Evolutionary conservation across 1,140 invertebrate species (phyloP).

Genomic region (Ruditapes philippinarum): DNA sequence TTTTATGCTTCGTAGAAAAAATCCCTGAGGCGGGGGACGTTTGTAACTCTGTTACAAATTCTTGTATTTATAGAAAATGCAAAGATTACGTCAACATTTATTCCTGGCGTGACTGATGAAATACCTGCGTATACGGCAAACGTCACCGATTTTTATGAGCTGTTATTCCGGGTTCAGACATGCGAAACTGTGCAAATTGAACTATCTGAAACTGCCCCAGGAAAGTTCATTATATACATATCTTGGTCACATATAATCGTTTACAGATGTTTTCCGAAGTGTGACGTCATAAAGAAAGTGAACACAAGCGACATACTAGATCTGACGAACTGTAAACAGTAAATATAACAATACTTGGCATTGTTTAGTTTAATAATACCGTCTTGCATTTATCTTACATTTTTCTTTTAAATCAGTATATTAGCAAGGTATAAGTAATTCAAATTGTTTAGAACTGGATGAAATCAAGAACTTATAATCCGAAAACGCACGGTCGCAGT

Average conservation of each 20-base stretch:
- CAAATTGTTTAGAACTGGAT: too few species aligned
- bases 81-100: neutral
- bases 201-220: neutral
- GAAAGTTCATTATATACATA: conserved; percentile 5
- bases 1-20: too few species aligned
- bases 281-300: neutral
- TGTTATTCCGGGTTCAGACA: neutral
- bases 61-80: too few species aligned
- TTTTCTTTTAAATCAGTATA: too few species aligned
- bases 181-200: neutral
- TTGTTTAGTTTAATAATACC: too few species aligned
- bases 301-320: neutral
- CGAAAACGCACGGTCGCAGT: too few species aligned
- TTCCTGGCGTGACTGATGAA: neutral
- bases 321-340: neutral
- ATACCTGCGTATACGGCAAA: neutral
- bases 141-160: neutral
- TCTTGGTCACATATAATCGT: neutral
- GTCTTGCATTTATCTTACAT: too few species aligned
- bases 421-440: too few species aligned
- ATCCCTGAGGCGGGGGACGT: too few species aligned
- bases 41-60: too few species aligned
- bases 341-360: too few species aligned
- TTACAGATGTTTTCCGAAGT: neutral
- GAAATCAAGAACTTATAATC: too few species aligned